Evolutionary conservation across 2,113 vertebrate species (phyloP).

Genomic region (Datnioides undecimradiatus): DNA sequence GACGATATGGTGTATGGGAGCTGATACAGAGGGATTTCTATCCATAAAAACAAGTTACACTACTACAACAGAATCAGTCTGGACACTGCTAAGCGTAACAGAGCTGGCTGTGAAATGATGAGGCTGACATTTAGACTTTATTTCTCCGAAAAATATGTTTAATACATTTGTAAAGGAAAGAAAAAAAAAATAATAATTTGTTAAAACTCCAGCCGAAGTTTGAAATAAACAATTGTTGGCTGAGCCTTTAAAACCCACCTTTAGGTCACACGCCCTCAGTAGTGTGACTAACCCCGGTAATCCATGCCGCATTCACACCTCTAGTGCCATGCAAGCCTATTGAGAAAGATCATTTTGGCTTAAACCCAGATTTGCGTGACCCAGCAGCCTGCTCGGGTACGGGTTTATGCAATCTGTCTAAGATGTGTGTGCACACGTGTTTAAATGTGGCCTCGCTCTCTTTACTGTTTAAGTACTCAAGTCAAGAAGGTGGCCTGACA

Average conservation of each 20-base stretch:
- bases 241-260: constrained; percentile 18
- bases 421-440: constrained; percentile 11
- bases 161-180: not conserved
- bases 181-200: not conserved
- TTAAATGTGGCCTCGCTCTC: constrained; percentile 20
- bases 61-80: not conserved
- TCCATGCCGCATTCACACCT: constrained; percentile 44
- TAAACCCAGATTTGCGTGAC: constrained; percentile 53
- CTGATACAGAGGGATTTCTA: not conserved
- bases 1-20: not conserved
- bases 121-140: not conserved
- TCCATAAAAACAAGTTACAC: not conserved
- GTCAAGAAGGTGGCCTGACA: constrained; percentile 11
- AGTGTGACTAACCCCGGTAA: constrained; percentile 35
- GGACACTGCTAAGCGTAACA: not conserved
- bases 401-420: constrained; percentile 49
- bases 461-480: constrained; percentile 1
- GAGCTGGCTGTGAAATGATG: not conserved
- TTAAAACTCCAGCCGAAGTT: not conserved
- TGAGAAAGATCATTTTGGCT: constrained; percentile 44
- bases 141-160: not conserved
- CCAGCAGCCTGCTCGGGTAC: constrained; percentile 35
- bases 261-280: not conserved
- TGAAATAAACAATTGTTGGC: constrained; percentile 12
- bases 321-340: constrained; percentile 21